Evolutionary conservation across 2,888 invertebrate species (phyloP).

Genomic region (Nomada ferruginata): DNA sequence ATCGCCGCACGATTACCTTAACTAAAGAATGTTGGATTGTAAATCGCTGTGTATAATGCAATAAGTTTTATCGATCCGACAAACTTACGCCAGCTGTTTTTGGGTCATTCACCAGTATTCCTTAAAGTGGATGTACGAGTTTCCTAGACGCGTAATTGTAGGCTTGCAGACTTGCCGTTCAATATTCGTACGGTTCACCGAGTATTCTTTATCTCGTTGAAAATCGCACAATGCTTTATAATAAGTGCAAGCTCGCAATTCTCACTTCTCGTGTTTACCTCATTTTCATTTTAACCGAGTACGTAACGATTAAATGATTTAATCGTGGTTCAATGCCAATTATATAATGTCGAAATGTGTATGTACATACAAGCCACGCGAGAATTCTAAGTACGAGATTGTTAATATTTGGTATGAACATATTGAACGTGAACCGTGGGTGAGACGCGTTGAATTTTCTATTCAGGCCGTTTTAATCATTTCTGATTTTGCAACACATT

Average conservation of each 20-base stretch:
- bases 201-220: not conserved
- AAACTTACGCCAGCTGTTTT: slow-evolving; percentile 43
- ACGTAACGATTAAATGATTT: slow-evolving; percentile 19
- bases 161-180: not conserved
- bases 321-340: slow-evolving; percentile 6
- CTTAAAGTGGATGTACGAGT: slow-evolving; percentile 15
- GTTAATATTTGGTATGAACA: not conserved
- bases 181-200: not conserved
- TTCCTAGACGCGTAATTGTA: not conserved
- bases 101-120: slow-evolving; percentile 46
- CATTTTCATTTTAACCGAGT: slow-evolving; percentile 28
- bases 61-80: slow-evolving; percentile 48
- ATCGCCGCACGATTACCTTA: slow-evolving; percentile 2
- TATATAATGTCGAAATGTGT: slow-evolving; percentile 6
- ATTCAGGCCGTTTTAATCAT: too few species aligned
- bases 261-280: slow-evolving; percentile 29
- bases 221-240: slow-evolving; percentile 3
- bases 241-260: slow-evolving; percentile 7
- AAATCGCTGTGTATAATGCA: slow-evolving; percentile 20
- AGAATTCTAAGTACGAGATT: not conserved
- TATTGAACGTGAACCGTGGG: too few species aligned
- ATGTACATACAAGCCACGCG: not conserved
- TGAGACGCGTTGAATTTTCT: too few species aligned
- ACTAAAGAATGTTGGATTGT: slow-evolving; percentile 19
- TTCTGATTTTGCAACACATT: too few species aligned